These are phyloP conservation scores for Antigone vipio DNA, from an alignment of 2,113 vertebrate species.

Conservation along the genomic window DNA sequence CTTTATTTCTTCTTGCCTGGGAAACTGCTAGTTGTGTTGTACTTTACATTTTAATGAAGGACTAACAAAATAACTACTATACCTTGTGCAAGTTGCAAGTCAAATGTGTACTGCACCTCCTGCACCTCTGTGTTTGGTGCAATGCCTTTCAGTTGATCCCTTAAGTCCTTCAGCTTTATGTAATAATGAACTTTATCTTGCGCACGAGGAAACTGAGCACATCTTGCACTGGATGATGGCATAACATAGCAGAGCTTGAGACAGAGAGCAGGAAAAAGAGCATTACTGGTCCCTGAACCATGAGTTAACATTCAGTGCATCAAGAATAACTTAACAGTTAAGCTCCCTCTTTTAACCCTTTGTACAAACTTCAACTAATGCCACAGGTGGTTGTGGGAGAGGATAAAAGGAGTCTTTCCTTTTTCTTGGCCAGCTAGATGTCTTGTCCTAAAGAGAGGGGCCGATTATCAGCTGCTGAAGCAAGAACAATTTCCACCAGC, in stretches of 20 bases:
- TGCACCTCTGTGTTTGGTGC: conserved; percentile 77
- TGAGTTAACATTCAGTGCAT: not conserved
- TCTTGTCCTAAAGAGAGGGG: not conserved
- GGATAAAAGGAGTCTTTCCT: not conserved
- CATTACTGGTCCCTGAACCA: not conserved
- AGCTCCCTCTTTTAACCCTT: not conserved
- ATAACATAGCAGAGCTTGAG: conserved; percentile 92
- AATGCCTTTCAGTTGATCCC: conserved; percentile 89
- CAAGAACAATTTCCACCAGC: not conserved
- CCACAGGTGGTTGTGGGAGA: not conserved
- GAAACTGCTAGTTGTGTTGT: not conserved
- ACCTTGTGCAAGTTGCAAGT: conserved; percentile 93
- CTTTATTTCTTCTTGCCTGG: not conserved
- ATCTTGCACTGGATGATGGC: conserved; percentile 96
- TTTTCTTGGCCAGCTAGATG: not conserved
- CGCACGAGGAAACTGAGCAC: conserved; percentile 96
- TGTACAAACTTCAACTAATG: not conserved
- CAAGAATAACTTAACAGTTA: not conserved
- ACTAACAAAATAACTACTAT: not conserved
- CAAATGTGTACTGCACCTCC: conserved; percentile 87
- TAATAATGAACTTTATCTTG: conserved; percentile 99
- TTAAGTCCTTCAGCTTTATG: conserved; percentile 93
- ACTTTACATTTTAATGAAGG: not conserved
- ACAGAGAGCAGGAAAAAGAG: not conserved
- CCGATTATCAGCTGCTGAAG: not conserved